Base-by-base conservation (phyloP, 1,140 invertebrate genomes). In the Chrysoperla carnea region DNA sequence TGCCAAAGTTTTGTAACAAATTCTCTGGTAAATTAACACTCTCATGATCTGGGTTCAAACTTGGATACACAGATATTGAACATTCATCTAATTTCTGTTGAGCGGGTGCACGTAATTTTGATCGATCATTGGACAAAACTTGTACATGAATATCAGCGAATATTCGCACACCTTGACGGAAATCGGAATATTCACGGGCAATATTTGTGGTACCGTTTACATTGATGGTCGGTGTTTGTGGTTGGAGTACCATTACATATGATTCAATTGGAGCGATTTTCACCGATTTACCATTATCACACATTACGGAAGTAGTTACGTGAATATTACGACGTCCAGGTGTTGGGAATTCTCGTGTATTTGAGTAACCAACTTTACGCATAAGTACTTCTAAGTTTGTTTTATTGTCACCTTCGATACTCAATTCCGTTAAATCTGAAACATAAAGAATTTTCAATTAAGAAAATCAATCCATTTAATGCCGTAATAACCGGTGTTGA, bases 41-140 rank as follows among this genome's bases (percentile, higher is more conserved):
- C 61, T 96, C 91, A 60, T 93, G 87, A 60, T 94, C 89, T 0
- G 89, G 85, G 69, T 95, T 93, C 35, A 97, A 67, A 23, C 87
- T 87, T 8, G 91, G 90, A 58, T 91, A 91, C 36, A 95, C 88
- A 27, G 81, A 81, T 33, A 95, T 81, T 27, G 81, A 80, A 63
- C 92, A 96, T 11, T 84, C 85, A 56, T 95, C 91, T 40, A 93
- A 56, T 53, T 77, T 75, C 52, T 69, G 67, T 15, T 53, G 51
- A 55, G 49, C 48, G 36, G 40, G 48, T 37, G 56, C 51, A 29
- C 41, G 17, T 41, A 48, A 41, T 42, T 46, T 48, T 17, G 35
- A 11, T 44, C 37, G 36, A 47, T 52, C 46, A 29, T 36, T 29
- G 43, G 45, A 29, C 45, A 45, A 4, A 12, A 55, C 36, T 47